phyloP scores from a whole-genome alignment of 1,140 invertebrate genomes.

The Chelonus insularis region DNA sequence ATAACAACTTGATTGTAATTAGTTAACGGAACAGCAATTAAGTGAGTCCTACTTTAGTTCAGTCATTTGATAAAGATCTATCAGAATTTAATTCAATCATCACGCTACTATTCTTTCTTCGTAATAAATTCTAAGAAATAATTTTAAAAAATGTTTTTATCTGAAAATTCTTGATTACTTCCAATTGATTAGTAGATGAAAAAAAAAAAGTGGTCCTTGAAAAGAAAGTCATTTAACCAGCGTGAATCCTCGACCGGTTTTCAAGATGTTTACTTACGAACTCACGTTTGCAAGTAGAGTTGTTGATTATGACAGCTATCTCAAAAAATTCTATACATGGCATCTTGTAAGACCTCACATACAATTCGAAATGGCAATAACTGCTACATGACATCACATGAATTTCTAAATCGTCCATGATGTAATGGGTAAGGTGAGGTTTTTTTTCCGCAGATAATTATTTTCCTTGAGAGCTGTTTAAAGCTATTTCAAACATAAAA shows the following conservation, averaged over 20 bases:
- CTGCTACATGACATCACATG: constrained; percentile 21
- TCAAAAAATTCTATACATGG: constrained; percentile 7
- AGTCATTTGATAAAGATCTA: no score
- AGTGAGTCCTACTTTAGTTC: no score
- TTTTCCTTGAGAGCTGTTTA: constrained; percentile 13
- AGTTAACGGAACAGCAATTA: no score
- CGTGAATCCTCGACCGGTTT: neutral
- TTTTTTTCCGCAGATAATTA: constrained; percentile 5
- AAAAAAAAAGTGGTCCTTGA: constrained; percentile 2
- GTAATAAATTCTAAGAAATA: no score
- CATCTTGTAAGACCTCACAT: neutral
- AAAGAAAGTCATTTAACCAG: constrained; percentile 3
- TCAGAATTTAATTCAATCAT: no score
- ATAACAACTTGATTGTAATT: no score
- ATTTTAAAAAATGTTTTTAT: no score
- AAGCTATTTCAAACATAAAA: neutral
- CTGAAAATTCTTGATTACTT: no score
- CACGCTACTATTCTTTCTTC: no score
- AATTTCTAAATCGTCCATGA: constrained; percentile 11
- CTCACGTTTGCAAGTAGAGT: neutral
- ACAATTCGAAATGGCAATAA: constrained; percentile 8
- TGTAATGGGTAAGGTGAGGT: neutral
- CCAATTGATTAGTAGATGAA: no score
- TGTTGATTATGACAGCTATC: neutral
- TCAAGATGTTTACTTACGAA: constrained; percentile 9